Evolutionary conservation across 2,888 invertebrate genomes (phyloP).

Genomic region (Netelia melanura): DNA sequence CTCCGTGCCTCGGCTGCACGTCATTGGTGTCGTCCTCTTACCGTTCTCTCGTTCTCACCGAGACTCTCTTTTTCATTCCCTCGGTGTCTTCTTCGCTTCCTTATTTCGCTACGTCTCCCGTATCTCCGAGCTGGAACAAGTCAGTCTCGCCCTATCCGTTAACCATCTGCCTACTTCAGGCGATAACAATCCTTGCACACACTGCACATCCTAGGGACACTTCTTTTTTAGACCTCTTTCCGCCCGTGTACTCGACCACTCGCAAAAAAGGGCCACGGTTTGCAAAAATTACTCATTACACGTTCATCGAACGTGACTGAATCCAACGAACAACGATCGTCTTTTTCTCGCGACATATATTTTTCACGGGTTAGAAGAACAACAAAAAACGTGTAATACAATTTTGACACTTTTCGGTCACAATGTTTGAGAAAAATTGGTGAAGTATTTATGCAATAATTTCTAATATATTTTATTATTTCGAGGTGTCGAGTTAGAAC

Average conservation of each 20-base stretch:
- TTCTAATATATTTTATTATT: too few relatives aligned
- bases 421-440: too few relatives aligned
- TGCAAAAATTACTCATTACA: conserved; percentile 43
- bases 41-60: not conserved
- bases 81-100: not conserved
- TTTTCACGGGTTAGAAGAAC: not conserved
- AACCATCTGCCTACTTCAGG: conserved; percentile 25
- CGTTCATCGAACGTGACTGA: conserved; percentile 42
- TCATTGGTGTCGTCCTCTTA: not conserved
- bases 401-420: too few relatives aligned
- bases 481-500: too few relatives aligned
- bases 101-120: not conserved
- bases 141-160: conserved; percentile 4
- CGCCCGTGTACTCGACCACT: not conserved
- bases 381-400: too few relatives aligned
- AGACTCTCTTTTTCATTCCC: not conserved
- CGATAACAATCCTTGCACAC: conserved; percentile 56
- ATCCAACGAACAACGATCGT: not conserved
- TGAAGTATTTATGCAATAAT: too few relatives aligned
- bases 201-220: conserved; percentile 20
- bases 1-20: not conserved
- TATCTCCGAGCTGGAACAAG: not conserved
- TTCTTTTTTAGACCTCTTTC: conserved; percentile 39
- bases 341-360: not conserved
- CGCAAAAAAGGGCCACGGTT: conserved; percentile 26